A percentile compares a stretch with the other conserved stretches of the same genome.
Evolutionary conservation across 2,797 vertebrate genomes (phyloP).

Genomic region (Manis pentadactyla): DNA sequence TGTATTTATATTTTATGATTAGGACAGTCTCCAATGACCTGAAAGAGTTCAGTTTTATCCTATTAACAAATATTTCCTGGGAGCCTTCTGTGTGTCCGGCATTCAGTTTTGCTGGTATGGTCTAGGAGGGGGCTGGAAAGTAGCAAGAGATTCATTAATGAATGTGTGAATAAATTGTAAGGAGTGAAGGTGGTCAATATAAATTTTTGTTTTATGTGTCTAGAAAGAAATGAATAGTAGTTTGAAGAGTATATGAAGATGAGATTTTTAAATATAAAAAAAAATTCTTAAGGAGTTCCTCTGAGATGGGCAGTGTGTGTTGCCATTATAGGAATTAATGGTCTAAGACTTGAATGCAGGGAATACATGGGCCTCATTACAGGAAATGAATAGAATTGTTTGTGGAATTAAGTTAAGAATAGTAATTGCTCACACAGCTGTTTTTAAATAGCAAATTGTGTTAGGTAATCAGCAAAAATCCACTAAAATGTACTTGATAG

Average conservation of each 20-base stretch:
- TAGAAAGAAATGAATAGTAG: slow-evolving; percentile 9
- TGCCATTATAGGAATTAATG: slow-evolving; percentile 81
- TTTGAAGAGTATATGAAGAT: slow-evolving; percentile 13
- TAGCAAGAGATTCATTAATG: neutral
- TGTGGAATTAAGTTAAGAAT: slow-evolving; percentile 85
- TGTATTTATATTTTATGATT: slow-evolving; percentile 14
- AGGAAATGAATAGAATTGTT: slow-evolving; percentile 86
- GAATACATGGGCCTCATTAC: slow-evolving; percentile 75
- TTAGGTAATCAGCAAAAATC: slow-evolving; percentile 83
- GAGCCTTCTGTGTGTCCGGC: neutral
- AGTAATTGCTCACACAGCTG: slow-evolving; percentile 82
- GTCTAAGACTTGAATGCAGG: slow-evolving; percentile 51
- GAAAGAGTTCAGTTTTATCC: slow-evolving; percentile 16
- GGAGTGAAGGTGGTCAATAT: neutral
- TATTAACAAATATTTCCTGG: slow-evolving; percentile 33
- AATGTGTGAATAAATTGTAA: slow-evolving; percentile 23
- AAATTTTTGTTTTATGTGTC: slow-evolving; percentile 52
- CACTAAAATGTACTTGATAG: slow-evolving; percentile 74
- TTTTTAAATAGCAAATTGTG: slow-evolving; percentile 81
- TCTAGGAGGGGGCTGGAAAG: neutral
- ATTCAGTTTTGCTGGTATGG: slow-evolving; percentile 36
- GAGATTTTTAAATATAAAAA: slow-evolving; percentile 43
- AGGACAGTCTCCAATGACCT: neutral
- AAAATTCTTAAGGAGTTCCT: slow-evolving; percentile 41
- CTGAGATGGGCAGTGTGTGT: slow-evolving; percentile 25